Base-by-base conservation (phyloP, 1,140 invertebrate species). In the Drosophila novamexicana region DNA sequence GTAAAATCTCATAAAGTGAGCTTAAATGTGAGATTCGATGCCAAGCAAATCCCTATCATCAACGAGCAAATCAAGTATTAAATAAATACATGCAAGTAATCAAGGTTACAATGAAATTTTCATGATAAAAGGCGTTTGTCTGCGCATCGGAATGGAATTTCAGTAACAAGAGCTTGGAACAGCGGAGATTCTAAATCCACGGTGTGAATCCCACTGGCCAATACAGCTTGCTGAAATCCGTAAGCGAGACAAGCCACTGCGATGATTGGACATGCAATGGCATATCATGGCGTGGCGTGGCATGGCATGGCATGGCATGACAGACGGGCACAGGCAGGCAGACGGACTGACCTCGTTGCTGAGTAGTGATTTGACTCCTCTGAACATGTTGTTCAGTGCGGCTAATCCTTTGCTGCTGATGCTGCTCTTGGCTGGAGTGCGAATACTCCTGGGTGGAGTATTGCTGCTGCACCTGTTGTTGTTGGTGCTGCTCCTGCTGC, bases 291-390 rank as follows among this genome's bases (percentile, higher is more conserved):
- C 22, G 4, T 5, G 22, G 22, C 22, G 5, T 29, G 34, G 34
- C 36, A 49, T 12, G 40, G 40, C 42, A 45, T 77, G 75, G 57
- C 71, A 71, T 66, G 59, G 36, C 29, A 22, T 16, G 34, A 18
- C 36, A 49, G 39, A 29, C 52, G 7, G 32, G 39, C 53, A 16
- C 39, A 34, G 40, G 16, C 18, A 18, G 69, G 22, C 69, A 50
- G 57, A 67, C 37, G 18, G 56, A 92, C 95, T 94, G 93, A 96
- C 96, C 95, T 96, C 95, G 94, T 93, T 96, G 95, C 92, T 96
- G 96, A 91, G 95, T 95, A 93, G 95, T 95, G 92, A 96, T 94
- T 93, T 96, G 96, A 79, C 95, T 94, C 59, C 95, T 96, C 53
- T 91, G 88, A 93, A 96, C 94, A 92, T 96, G 95, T 92, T 95